phyloP scores from a whole-genome alignment of 2,888 invertebrate species.

The Slavum lentiscoides region DNA sequence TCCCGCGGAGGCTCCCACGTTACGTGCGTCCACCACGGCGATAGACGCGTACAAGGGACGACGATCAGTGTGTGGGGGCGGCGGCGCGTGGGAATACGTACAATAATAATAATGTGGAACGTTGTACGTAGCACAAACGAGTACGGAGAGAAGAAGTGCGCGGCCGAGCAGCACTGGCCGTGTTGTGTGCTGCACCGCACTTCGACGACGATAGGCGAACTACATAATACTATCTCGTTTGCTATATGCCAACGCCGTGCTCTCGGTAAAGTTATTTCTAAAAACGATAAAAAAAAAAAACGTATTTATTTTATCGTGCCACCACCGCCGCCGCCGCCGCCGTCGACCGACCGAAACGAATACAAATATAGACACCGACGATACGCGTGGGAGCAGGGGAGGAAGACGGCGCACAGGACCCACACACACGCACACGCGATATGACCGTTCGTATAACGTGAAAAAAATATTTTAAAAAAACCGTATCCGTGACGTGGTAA shows the following conservation, averaged over 20 bases:
- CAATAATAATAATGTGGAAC: too few species aligned
- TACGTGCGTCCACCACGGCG: too few species aligned
- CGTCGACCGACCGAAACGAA: not conserved
- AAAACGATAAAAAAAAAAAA: not conserved
- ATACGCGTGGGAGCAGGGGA: not conserved
- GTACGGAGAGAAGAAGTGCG: not conserved
- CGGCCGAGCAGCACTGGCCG: not conserved
- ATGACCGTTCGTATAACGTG: not conserved
- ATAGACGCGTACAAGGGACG: too few species aligned
- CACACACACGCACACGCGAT: not conserved
- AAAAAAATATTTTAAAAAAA: slow-evolving; percentile 1
- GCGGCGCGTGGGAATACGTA: too few species aligned
- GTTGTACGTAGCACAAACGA: not conserved
- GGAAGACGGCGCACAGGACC: too few species aligned
- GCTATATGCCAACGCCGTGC: not conserved
- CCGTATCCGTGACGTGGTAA: not conserved
- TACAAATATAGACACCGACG: not conserved
- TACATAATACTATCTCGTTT: too few species aligned
- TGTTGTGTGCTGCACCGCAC: not conserved
- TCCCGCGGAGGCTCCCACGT: too few species aligned
- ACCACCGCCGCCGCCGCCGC: not conserved
- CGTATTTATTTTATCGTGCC: not conserved
- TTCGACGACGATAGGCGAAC: not conserved
- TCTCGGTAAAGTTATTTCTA: not conserved
- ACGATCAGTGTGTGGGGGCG: too few species aligned